Evolutionary conservation across 2,797 vertebrate genomes (phyloP).

Genomic region (Urosaurus nigricauda): DNA sequence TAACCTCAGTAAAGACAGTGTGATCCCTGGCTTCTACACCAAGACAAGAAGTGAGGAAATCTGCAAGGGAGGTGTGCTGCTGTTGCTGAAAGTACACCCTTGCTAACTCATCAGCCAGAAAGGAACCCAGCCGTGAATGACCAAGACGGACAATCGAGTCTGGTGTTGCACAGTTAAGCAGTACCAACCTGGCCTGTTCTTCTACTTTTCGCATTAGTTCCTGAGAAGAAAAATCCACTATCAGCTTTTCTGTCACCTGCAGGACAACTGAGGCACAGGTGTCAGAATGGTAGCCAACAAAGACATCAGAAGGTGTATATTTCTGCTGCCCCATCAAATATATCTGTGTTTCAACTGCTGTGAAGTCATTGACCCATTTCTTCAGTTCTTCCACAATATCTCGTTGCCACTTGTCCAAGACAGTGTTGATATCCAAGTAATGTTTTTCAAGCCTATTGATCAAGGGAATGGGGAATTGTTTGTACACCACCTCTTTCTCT

Average conservation of each 20-base stretch:
- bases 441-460: slow-evolving; percentile 98
- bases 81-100: slow-evolving; percentile 85
- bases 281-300: slow-evolving; percentile 92
- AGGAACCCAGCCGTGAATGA: slow-evolving; percentile 71
- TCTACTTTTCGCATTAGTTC: slow-evolving; percentile 71
- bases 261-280: slow-evolving; percentile 93
- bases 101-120: slow-evolving; percentile 74
- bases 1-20: slow-evolving; percentile 90
- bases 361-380: slow-evolving; percentile 85
- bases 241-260: slow-evolving; percentile 82
- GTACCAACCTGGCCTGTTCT: slow-evolving; percentile 80
- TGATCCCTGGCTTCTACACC: not conserved
- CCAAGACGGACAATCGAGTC: slow-evolving; percentile 90
- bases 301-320: slow-evolving; percentile 86
- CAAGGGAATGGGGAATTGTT: slow-evolving; percentile 93
- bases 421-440: slow-evolving; percentile 91
- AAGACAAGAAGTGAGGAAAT: slow-evolving; percentile 84
- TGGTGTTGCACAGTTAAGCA: slow-evolving; percentile 92
- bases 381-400: slow-evolving; percentile 79
- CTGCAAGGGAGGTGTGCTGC: slow-evolving; percentile 86
- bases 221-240: not conserved
- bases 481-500: slow-evolving; percentile 93
- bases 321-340: slow-evolving; percentile 64
- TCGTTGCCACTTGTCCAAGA: slow-evolving; percentile 85
- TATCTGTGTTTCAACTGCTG: slow-evolving; percentile 56